Base-by-base conservation (phyloP, 2,113 vertebrate genomes). In the Bucco capensis region DNA sequence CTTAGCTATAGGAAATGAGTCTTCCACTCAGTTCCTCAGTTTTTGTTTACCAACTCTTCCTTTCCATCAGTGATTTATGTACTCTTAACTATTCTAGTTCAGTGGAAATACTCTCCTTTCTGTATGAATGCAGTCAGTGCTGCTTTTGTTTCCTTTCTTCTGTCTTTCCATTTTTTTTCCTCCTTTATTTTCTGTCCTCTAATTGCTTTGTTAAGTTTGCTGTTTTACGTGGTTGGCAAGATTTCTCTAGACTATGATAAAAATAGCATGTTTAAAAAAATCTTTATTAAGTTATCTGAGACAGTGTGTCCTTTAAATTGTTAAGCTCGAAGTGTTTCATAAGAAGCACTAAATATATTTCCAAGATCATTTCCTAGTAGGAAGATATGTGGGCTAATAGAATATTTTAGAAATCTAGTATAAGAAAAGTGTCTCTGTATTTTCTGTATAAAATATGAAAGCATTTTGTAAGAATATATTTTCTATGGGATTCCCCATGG, bases 331-430 rank as follows among this genome's bases (percentile, higher is more conserved):
- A 90, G 72, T 51, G 53, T 75, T 95, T 89, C 53, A 49, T 90
- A 86, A 83, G 92, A 86, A 93, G 91, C 27, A 58, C 57, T 78
- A 75, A 70, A 83, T 88, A 50, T 47, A 58, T 86, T 91, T 73
- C 91, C 76, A 90, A 74, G 21, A 89, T 88, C 2, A 40, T 66
- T 92, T 88, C 46, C 46, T 82, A 72, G 44, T 51, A 83, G 44
- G 17, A 82, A 33, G 35, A 62, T 91, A 77, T 31, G 46, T 89
- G n/a, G 61, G 28, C 42, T 85, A 92, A 65, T 10, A 75, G 25
- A 89, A 71, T 72, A 86, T 76, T 80, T 83, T 75, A 75, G 69
- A 88, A 86, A 79, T 54, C 14, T 28, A 72, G 19, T 75, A 30
- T 61, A 61, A 72, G 67, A 76, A 89, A 78, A 83, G 44, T 11